Evolutionary conservation across 2,113 vertebrate genomes (phyloP), one percentile per base, ranked within the genome.

Genomic region (Rana temporaria): DNA sequence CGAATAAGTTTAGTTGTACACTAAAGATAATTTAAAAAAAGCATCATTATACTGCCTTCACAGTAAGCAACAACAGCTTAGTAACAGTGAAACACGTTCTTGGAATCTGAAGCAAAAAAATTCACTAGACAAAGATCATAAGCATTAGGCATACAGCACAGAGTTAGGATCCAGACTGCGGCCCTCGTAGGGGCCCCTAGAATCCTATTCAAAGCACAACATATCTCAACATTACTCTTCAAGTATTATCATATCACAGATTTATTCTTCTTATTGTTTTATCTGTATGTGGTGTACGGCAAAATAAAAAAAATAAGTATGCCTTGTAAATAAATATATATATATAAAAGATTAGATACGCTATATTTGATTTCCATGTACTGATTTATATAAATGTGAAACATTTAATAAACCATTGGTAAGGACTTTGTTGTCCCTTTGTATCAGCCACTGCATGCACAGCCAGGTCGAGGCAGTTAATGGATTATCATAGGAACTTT

Each of bases 371-470:
- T 66, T 82, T 57, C 86, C 85, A 86, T 90, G 89, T 88, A 90
- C 84, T 71, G 67, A 88, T 89, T 93, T 93, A 91, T 63, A 88
- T 90, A 89, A 91, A 90, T 4, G 86, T 87, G 88, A 86, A 87
- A 92, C 88, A 89, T 88, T 91, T 91, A 90, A 88, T 87, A 89
- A 90, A 88, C 91, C 89, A 86, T 85, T 89, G 79, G 88, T 93
- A 90, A 92, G 91, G 90, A 88, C 90, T 86, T 88, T 86, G 18
- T 42, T 19, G 80, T 82, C 80, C 80, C 30, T 48, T 70, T 26
- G 88, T 2, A 87, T 89, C 90, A 90, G 90, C 89, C 86, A 92
- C 90, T 91, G 93, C 93, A 95, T 94, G 93, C 93, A 93, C 89
- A 92, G 90, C 89, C 91, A 86, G 64, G 89, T 85, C 79, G 62